Evolutionary conservation across 2,113 vertebrate genomes (phyloP).

Genomic region (Pontoporia blainvillei): DNA sequence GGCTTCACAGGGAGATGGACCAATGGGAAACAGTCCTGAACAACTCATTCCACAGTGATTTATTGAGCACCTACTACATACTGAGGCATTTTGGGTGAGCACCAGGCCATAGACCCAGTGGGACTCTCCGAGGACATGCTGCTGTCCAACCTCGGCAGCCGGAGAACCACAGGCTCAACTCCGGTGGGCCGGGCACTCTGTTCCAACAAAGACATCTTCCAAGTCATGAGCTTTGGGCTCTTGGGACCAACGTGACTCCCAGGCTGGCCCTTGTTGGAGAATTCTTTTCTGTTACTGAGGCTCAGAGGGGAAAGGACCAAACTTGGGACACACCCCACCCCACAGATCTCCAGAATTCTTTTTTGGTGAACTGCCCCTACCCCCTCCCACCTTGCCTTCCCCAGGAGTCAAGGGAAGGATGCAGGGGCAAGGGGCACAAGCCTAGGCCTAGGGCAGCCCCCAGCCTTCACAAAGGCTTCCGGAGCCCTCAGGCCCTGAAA

Average conservation of each 20-base stretch:
- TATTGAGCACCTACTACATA: not conserved
- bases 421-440: not conserved
- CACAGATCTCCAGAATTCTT: not conserved
- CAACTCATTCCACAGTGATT: accelerated
- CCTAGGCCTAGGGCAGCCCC: too few relatives aligned
- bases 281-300: not conserved
- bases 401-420: not conserved
- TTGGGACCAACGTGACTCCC: not conserved
- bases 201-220: not conserved
- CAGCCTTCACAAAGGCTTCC: not conserved
- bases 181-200: accelerated
- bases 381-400: not conserved
- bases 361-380: not conserved
- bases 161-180: not conserved
- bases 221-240: not conserved
- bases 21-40: not conserved
- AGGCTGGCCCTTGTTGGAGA: not conserved
- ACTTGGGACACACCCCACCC: too few relatives aligned
- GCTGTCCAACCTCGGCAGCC: accelerated
- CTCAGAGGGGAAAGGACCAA: not conserved
- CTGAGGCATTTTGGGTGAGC: not conserved
- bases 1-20: not conserved
- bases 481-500: not conserved
- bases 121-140: accelerated
- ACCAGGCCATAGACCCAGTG: accelerated